phyloP scores from a whole-genome alignment of 2,797 vertebrate species.

The Pygocentrus nattereri region DNA sequence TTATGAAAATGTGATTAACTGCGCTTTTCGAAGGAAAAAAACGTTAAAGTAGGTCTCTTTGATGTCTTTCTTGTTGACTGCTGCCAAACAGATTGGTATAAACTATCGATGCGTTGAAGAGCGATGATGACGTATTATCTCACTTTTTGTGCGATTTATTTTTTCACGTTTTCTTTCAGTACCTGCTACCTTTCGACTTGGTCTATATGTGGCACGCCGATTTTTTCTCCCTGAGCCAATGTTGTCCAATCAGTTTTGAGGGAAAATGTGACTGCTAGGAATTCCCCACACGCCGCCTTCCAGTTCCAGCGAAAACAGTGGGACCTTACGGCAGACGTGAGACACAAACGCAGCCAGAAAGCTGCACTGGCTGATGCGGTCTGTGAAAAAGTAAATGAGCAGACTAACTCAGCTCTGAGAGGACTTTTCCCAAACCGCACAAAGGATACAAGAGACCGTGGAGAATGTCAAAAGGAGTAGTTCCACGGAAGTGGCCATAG shows the following conservation, averaged over 20 bases:
- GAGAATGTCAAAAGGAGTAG: slow-evolving; percentile 44
- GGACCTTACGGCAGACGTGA: slow-evolving; percentile 70
- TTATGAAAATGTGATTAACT: too few relatives aligned
- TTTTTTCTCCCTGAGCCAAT: neutral
- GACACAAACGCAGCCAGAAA: slow-evolving; percentile 6
- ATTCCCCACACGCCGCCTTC: slow-evolving; percentile 79
- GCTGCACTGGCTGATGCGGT: slow-evolving; percentile 5
- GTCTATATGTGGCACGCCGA: neutral
- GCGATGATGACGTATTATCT: too few relatives aligned
- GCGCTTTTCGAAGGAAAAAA: too few relatives aligned
- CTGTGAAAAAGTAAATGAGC: slow-evolving; percentile 16
- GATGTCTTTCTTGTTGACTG: too few relatives aligned
- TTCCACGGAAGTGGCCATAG: slow-evolving; percentile 29
- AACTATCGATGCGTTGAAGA: too few relatives aligned
- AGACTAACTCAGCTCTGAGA: neutral
- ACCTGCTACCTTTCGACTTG: neutral
- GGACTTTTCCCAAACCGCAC: neutral
- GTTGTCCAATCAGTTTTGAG: slow-evolving; percentile 75
- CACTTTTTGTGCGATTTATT: too few relatives aligned
- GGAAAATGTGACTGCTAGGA: slow-evolving; percentile 84
- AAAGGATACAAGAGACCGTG: neutral
- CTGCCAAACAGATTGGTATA: too few relatives aligned
- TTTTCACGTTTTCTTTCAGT: neutral
- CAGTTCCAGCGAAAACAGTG: slow-evolving; percentile 67
- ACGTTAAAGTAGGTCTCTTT: too few relatives aligned